A percentile compares a stretch with the other conserved stretches of the same genome.
Evolutionary conservation across 2,113 vertebrate genomes (phyloP).

Genomic region (Platichthys stellatus): DNA sequence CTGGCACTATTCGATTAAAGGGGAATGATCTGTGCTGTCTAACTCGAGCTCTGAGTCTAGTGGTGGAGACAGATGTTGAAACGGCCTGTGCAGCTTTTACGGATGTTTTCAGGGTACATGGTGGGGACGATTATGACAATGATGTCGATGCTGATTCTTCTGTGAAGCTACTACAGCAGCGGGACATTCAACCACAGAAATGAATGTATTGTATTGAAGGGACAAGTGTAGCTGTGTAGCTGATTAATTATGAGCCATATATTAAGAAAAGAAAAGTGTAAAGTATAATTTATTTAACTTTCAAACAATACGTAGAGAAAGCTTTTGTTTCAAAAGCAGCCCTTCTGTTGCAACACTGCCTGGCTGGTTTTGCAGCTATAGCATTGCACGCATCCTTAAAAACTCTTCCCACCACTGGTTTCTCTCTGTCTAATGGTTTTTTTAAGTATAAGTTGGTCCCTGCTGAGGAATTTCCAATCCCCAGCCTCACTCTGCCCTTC

Average conservation of each 20-base stretch:
- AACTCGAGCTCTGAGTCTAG: slow-evolving; percentile 40
- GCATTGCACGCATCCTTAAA: slow-evolving; percentile 28
- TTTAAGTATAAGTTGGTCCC: slow-evolving; percentile 47
- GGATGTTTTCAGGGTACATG: slow-evolving; percentile 20
- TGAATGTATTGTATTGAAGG: slow-evolving; percentile 9
- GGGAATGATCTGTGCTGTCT: slow-evolving; percentile 39
- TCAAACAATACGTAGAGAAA: background rate
- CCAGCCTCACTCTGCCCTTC: slow-evolving; percentile 45
- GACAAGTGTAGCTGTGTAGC: background rate
- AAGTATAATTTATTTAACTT: background rate
- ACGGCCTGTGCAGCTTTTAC: slow-evolving; percentile 13
- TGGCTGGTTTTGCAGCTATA: slow-evolving; percentile 22
- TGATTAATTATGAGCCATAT: slow-evolving; percentile 22
- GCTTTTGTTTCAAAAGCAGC: slow-evolving; percentile 18
- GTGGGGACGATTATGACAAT: slow-evolving; percentile 32
- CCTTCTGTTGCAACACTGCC: slow-evolving; percentile 26
- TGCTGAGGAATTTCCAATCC: slow-evolving; percentile 47
- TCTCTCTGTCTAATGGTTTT: slow-evolving; percentile 34
- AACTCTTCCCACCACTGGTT: slow-evolving; percentile 34
- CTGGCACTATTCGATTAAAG: slow-evolving; percentile 56
- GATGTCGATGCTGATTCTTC: slow-evolving; percentile 31
- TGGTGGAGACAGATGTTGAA: background rate
- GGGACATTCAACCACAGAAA: slow-evolving; percentile 20
- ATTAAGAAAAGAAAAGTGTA: background rate
- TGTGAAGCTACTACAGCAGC: slow-evolving; percentile 23